These are phyloP conservation scores for Todiramphus saurophagus DNA, from an alignment of 2,113 vertebrate genomes.

Conservation along the genomic window DNA sequence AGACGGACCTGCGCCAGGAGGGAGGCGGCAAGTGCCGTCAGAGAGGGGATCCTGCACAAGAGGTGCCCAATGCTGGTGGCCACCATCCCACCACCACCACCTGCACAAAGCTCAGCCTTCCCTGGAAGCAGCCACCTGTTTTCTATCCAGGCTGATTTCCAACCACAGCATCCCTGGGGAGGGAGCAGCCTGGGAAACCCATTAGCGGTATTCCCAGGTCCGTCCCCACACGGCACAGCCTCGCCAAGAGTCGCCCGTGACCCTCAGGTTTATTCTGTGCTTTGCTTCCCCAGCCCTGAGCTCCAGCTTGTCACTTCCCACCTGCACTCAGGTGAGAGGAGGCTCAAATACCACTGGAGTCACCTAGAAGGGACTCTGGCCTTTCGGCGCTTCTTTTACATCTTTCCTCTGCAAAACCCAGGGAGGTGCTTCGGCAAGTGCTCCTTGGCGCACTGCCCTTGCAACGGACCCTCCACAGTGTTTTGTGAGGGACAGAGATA, in stretches of 20 bases:
- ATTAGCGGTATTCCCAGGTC: background rate
- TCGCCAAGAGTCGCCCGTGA: background rate
- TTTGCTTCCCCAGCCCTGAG: background rate
- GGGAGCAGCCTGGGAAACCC: background rate
- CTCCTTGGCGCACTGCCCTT: background rate
- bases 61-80: background rate
- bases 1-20: slow-evolving; percentile 84
- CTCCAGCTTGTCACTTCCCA: background rate
- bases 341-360: background rate
- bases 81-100: background rate
- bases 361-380: background rate
- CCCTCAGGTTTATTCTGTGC: background rate
- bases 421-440: background rate
- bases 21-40: background rate
- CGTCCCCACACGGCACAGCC: fast-evolving
- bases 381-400: background rate
- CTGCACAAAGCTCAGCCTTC: background rate
- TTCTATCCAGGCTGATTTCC: background rate
- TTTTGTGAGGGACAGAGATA: background rate
- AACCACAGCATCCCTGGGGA: background rate
- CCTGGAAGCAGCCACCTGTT: background rate
- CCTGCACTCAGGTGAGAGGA: background rate
- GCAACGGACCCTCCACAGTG: background rate
- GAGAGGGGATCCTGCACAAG: background rate
- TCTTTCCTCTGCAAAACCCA: fast-evolving